Evolutionary conservation across 2,888 invertebrate genomes (phyloP).

Genomic region (Epiblema foenella): DNA sequence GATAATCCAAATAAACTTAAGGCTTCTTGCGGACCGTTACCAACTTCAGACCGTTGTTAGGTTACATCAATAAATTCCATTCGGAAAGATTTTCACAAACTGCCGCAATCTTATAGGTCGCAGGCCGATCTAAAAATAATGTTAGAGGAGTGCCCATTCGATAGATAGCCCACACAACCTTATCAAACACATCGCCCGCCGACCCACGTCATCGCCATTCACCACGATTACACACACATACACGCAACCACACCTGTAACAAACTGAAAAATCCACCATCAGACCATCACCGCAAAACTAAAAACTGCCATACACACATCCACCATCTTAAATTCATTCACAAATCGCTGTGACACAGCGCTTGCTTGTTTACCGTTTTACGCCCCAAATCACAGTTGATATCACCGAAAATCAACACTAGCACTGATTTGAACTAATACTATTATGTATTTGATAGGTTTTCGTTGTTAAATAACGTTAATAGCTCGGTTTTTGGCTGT

Average conservation of each 20-base stretch:
- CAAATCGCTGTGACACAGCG: conserved; percentile 75
- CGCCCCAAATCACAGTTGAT: conserved; percentile 60
- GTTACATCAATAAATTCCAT: conserved; percentile 39
- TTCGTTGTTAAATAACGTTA: conserved; percentile 55
- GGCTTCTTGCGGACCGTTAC: conserved; percentile 26
- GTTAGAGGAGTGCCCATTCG: conserved; percentile 58
- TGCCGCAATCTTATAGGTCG: background rate
- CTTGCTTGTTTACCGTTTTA: conserved; percentile 80
- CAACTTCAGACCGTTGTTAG: conserved; percentile 34
- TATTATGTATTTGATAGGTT: conserved; percentile 57
- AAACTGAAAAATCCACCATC: conserved; percentile 52
- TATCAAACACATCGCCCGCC: conserved; percentile 75
- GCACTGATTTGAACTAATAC: conserved; percentile 48
- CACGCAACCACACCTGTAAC: conserved; percentile 52
- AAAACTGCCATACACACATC: conserved; percentile 62
- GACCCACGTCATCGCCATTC: conserved; percentile 81
- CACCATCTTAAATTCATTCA: conserved; percentile 85
- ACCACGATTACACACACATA: conserved; percentile 76
- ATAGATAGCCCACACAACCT: conserved; percentile 58
- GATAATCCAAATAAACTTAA: conserved; percentile 32
- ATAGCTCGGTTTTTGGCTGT: conserved; percentile 69
- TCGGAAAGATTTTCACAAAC: background rate
- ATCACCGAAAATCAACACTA: conserved; percentile 50
- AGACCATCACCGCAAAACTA: conserved; percentile 43
- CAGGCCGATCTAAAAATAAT: conserved; percentile 74